These are phyloP conservation scores for Dorcus hopei DNA, from an alignment of 2,888 invertebrate species.

Conservation along the genomic window DNA sequence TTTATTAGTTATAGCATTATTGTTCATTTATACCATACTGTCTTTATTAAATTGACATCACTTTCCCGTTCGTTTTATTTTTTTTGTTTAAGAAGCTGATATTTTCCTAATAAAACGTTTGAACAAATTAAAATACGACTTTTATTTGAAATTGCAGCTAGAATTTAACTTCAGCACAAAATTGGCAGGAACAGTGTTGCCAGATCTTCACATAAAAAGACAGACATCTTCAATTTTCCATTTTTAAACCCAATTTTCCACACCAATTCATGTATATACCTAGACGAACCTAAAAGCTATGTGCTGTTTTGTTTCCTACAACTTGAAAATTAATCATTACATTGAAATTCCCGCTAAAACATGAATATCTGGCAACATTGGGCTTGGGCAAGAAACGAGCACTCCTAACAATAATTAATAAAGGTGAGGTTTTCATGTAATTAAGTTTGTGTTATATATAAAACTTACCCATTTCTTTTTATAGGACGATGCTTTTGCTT, in stretches of 20 bases:
- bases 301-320: neutral
- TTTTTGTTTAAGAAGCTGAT: slow-evolving; percentile 15
- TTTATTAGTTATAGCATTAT: slow-evolving; percentile 15
- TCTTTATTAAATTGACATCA: slow-evolving; percentile 18
- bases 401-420: too few relatives aligned
- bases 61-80: slow-evolving; percentile 15
- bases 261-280: neutral
- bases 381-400: too few relatives aligned
- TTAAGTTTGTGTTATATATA: too few relatives aligned
- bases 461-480: too few relatives aligned
- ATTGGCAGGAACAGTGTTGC: too few relatives aligned
- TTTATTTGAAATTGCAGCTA: neutral
- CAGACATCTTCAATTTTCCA: neutral
- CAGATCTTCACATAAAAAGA: too few relatives aligned
- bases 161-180: too few relatives aligned
- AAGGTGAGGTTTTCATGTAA: too few relatives aligned
- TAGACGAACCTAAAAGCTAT: neutral
- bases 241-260: neutral
- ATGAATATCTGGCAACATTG: too few relatives aligned
- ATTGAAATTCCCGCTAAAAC: too few relatives aligned
- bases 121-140: neutral
- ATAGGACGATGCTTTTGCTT: too few relatives aligned
- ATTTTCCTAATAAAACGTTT: slow-evolving; percentile 20
- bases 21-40: slow-evolving; percentile 19
- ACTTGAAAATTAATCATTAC: neutral